A percentile compares a stretch with the other conserved stretches of the same genome.
Evolutionary conservation across 2,888 invertebrate genomes (phyloP).

Genomic region (Lasioglossum lativentre): DNA sequence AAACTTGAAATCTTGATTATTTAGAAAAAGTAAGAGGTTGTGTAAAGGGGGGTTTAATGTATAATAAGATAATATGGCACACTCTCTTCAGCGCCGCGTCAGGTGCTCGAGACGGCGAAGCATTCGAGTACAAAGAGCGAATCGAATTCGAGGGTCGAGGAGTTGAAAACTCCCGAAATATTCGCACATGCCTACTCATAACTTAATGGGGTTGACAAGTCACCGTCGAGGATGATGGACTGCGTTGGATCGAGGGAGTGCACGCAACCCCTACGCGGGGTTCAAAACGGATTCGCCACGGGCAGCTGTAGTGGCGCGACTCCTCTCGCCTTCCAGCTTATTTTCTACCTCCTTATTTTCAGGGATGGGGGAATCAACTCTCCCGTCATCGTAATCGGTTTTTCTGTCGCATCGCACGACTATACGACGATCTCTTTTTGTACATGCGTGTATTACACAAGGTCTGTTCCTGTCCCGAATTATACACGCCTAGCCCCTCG

Average conservation of each 20-base stretch:
- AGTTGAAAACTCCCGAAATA: conserved; percentile 46
- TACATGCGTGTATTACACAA: conserved; percentile 67
- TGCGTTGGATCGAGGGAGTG: conserved; percentile 64
- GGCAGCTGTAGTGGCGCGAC: conserved; percentile 80
- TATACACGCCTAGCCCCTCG: conserved; percentile 71
- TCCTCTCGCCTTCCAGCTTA: conserved; percentile 57
- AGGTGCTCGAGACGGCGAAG: neutral
- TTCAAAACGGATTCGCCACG: conserved; percentile 80
- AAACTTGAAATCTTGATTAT: neutral
- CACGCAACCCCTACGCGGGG: conserved; percentile 67
- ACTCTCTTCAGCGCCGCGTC: neutral
- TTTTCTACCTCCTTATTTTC: conserved; percentile 59
- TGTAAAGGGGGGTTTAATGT: neutral
- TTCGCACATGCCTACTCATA: conserved; percentile 56
- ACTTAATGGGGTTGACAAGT: conserved; percentile 70
- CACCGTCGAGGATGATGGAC: conserved; percentile 71
- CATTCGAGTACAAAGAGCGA: conserved; percentile 15
- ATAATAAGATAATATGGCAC: neutral
- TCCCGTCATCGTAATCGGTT: conserved; percentile 54
- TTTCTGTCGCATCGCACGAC: conserved; percentile 46
- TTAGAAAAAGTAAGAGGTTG: neutral
- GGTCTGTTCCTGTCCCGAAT: conserved; percentile 70
- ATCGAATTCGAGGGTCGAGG: conserved; percentile 22
- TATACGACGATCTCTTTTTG: conserved; percentile 36
- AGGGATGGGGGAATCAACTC: conserved; percentile 49